Percentiles rank a stretch among this genome's conserved stretches.
Conservation (phyloP, 1,140 invertebrate genomes). For the Mycetomoellerius zeteki region DNA sequence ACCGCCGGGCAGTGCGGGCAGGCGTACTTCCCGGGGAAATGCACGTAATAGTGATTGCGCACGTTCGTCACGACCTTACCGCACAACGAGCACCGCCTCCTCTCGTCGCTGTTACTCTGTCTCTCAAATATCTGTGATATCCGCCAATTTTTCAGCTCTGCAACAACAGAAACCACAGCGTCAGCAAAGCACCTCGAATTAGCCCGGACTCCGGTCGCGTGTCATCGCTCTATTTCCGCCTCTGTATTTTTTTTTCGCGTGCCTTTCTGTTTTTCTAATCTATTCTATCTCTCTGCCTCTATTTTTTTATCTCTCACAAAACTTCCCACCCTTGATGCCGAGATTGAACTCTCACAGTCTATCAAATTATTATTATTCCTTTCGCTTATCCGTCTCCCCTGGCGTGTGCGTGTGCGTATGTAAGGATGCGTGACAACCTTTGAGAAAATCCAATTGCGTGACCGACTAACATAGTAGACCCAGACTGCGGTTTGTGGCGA, state of each 20-base stretch:
- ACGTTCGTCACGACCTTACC: slow-evolving; percentile 91
- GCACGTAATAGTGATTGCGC: slow-evolving; percentile 90
- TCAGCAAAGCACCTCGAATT: slow-evolving; percentile 83
- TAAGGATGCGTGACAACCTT: slow-evolving; percentile 62
- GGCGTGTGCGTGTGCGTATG: slow-evolving; percentile 66
- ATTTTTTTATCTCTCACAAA: slow-evolving; percentile 11
- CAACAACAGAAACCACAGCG: slow-evolving; percentile 87
- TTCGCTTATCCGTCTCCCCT: neutral
- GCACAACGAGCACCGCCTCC: slow-evolving; percentile 89
- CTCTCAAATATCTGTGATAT: slow-evolving; percentile 90
- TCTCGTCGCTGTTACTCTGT: slow-evolving; percentile 89
- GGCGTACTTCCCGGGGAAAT: slow-evolving; percentile 89
- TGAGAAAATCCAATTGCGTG: neutral
- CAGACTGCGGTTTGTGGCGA: neutral
- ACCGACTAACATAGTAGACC: neutral
- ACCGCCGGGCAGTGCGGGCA: slow-evolving; percentile 89
- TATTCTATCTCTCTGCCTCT: neutral
- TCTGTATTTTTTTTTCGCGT: slow-evolving; percentile 41
- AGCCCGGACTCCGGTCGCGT: slow-evolving; percentile 54
- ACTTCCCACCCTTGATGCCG: neutral
- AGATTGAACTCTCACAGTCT: neutral
- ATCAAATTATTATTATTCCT: neutral
- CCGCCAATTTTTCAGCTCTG: slow-evolving; percentile 90
- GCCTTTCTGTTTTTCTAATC: neutral
- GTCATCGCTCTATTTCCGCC: slow-evolving; percentile 71